Evolutionary conservation across 2,888 invertebrate species (phyloP), one percentile per base, ranked within the genome.

Genomic region (Drosophila conformis): DNA sequence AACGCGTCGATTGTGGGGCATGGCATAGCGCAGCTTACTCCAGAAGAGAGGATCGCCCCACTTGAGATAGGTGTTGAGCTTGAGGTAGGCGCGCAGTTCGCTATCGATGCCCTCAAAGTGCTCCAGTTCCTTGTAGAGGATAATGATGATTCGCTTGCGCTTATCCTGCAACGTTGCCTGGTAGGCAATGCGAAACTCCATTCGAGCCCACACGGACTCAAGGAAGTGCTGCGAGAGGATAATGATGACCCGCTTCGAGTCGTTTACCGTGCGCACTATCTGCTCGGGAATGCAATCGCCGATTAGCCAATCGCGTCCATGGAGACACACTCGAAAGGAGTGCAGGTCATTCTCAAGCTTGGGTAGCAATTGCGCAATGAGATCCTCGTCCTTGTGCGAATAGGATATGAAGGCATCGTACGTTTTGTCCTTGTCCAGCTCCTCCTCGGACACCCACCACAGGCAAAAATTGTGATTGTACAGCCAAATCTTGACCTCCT

Each of bases 41-140:
- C 96, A 97, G 91, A 97, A 97, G 94, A 95, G 95, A 2, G 95
- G 95, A 88, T 97, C 96, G 4, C 95, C 96, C 96, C 96, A 96
- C 86, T 95, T 95, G 25, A 97, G 94, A 90, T 97, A 97, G 0
- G 97, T 97, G 91, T 96, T 96, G 90, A 95, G 95, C 71, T 94
- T 94, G 15, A 97, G 93, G 91, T 97, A 97, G 4, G 95, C 94
- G 81, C 95, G 94, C 64, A 96, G 93, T 78, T 96, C 96, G 0
- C 95, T 94, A 84, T 96, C 96, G 58, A 96, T 93, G 72, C 94
- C 93, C 35, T 94, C 94, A 40, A 93, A 93, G 6, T 94, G 93
- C n/a, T 95, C 94, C 21, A 96, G 94, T 53, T 96, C 96, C n/a
- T 96, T 95, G 82, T 95, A 95, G 6, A 97, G 93, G 11, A 97